Evolutionary conservation across 1,140 invertebrate species (phyloP), one percentile per base, ranked within the genome.

Genomic region (Nasonia giraulti): DNA sequence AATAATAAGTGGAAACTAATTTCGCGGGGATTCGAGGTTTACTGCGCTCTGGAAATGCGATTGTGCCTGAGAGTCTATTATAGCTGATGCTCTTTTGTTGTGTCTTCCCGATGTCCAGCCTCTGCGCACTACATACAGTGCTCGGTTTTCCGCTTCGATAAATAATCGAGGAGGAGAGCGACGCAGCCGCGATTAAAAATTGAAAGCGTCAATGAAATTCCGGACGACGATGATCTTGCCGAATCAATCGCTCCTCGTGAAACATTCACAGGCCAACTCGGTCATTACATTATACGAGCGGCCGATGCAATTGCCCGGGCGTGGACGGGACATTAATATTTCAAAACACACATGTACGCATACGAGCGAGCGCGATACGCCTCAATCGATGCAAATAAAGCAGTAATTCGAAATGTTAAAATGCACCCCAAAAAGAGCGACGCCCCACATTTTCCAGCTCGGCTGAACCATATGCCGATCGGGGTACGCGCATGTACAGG

Each of bases 1-100:
- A 62, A 62, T 87, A 73, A 71, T 23, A 76, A 75, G 84, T 81
- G 86, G 85, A 87, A 87, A 86, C 69, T 71, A 71, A 71, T 71
- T 86, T 47, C 73, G 69, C 23, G 23, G 55, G 55, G 55, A 62
- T 62, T 62, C 55, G 55, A 62, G 55, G 14, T 62, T 62, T 62
- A 20, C 47, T 50, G 55, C 20, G 3, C 33, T 37, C 8, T 10
- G 55, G 55, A 62, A 62, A 62, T n/a, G 55, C 20, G 55, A 62
- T 62, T 62, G 55, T n/a, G 17, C 6, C 55, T 0, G 55, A 2
- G 55, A 62, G 55, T 62, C 55, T 62, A 62, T 62, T 62, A 62
- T 62, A 20, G 55, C 7, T 8, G 14, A 12, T 50, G 50, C 17
- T 20, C 50, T 55, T 55, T 55, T 55, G 12, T 55, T 55, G 12